Evolutionary conservation across 2,888 invertebrate genomes (phyloP).

Genomic region (Drepanosiphum platanoidis): DNA sequence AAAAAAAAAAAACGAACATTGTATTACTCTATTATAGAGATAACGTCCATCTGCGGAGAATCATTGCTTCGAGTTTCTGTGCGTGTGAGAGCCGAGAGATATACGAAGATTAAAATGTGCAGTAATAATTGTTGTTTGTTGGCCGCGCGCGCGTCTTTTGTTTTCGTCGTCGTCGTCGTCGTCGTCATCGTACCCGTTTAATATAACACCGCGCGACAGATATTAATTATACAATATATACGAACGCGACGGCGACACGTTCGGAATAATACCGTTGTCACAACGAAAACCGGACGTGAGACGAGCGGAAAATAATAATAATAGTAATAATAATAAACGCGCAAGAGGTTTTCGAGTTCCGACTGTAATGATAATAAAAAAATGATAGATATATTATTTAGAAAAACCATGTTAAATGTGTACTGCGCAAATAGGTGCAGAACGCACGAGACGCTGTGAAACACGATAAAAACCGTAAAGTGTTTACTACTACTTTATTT

Average conservation of each 20-base stretch:
- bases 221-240: conserved; percentile 6
- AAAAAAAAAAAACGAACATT: neutral
- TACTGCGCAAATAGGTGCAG: no score
- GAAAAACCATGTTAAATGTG: no score
- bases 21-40: neutral
- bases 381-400: no score
- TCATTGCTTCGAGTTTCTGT: neutral
- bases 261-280: conserved; percentile 9
- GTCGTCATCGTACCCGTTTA: neutral
- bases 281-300: neutral
- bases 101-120: conserved; percentile 22
- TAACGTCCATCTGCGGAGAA: neutral
- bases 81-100: neutral
- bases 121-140: conserved; percentile 28
- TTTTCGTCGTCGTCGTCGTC: neutral
- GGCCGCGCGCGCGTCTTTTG: conserved; percentile 5
- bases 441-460: no score
- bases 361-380: neutral
- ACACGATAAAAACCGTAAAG: neutral
- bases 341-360: neutral
- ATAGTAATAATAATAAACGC: neutral
- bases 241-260: neutral
- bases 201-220: neutral
- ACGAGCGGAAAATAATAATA: neutral
- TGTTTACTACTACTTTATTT: neutral